Percentiles rank a stretch among this genome's conserved stretches.
phyloP scores from a whole-genome alignment of 2,888 invertebrate species.

The Ramazzottius varieornatus region DNA sequence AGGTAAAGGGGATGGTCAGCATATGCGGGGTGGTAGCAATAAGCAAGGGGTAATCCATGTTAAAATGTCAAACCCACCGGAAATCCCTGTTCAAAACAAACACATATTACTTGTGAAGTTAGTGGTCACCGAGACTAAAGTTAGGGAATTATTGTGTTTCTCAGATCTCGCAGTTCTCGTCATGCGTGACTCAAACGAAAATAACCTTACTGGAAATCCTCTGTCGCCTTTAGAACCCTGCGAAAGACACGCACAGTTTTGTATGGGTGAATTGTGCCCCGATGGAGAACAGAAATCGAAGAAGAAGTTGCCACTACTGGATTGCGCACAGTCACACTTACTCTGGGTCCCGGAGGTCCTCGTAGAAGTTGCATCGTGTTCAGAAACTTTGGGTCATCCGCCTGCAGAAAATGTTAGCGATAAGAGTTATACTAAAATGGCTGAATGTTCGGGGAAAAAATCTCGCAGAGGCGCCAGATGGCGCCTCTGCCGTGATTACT shows the following conservation, averaged over 20 bases:
- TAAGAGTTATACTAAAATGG: neutral
- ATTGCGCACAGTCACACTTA: neutral
- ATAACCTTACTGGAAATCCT: neutral
- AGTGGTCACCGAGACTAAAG: too few species aligned
- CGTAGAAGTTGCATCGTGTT: neutral
- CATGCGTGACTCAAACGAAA: too few species aligned
- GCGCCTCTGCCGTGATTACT: neutral
- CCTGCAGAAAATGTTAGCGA: neutral
- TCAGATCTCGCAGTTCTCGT: too few species aligned
- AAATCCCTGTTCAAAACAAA: neutral
- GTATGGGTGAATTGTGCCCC: too few species aligned
- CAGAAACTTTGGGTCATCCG: conserved; percentile 2
- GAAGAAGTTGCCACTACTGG: too few species aligned
- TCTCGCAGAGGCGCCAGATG: neutral
- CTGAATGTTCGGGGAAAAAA: neutral
- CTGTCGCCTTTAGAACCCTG: conserved; percentile 1
- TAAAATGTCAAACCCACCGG: too few species aligned
- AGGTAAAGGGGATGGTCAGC: too few species aligned
- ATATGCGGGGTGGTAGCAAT: too few species aligned
- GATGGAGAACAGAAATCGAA: too few species aligned
- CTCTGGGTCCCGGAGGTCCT: neutral
- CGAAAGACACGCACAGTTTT: neutral
- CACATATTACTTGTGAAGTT: neutral
- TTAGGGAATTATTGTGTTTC: too few species aligned
- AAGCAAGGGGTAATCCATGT: too few species aligned